Evolutionary conservation across 2,797 vertebrate genomes (phyloP), one percentile per base, ranked within the genome.

Genomic region (Pipistrellus pipistrellus): DNA sequence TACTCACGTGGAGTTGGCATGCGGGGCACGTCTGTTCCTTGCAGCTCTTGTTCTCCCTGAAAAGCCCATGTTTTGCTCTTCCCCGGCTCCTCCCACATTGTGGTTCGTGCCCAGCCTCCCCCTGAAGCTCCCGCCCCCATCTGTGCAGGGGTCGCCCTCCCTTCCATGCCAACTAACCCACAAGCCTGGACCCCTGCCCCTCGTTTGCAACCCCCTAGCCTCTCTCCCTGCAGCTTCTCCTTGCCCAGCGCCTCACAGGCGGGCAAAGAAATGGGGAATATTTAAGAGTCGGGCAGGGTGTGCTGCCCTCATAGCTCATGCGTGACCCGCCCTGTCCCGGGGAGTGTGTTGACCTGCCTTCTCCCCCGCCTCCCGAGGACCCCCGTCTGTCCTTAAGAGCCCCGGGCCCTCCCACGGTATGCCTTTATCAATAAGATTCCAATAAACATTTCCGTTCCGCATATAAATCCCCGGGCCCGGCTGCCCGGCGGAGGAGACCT

Each of bases 381-480:
- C 23, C 77, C 7, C 2, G 25, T 23, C 62, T 91, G 51, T 71
- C 78, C 93, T 53, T 17, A 57, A 32, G 68, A 91, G 78, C 76
- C 93, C 87, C 48, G 5, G 90, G 88, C 72, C 53, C 84, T 93
- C 93, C 44, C 68, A 89, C 90, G 78, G 91, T 94, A 97, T 92
- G 90, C 96, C 88, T 97, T 97, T 96, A 96, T 97, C 97, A 87
- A 97, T 97, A 97, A 20, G 88, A 94, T 94, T 89, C 93, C 94
- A 96, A 96, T 97, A 97, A 97, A 97, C 0, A 82, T 92, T 97
- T 97, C 93, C 62, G 85, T 86, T 96, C 93, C 21, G 23, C 94
- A 25, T 96, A 97, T 97, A 97, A 97, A 97, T 97, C 85, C 93
- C 72, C 32, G 90, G 32, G 32, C 94, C 94, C 7, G 0, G 78